A percentile compares a stretch with the other conserved stretches of the same genome.
Evolutionary conservation across 2,888 invertebrate genomes (phyloP).

Genomic region (Zonitis immaculata): DNA sequence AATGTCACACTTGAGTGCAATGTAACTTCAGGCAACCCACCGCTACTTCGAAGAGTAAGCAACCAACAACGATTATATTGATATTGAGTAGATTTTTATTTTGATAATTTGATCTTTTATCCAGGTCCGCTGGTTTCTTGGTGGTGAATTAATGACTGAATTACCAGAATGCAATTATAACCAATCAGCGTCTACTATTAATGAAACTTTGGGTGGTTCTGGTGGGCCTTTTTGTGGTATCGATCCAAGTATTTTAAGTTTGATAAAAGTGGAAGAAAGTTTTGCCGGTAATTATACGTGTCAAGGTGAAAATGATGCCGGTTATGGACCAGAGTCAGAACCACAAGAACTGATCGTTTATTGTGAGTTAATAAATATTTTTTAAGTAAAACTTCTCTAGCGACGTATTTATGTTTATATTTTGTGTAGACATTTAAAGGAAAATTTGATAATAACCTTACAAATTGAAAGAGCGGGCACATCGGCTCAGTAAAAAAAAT

Average conservation of each 20-base stretch:
- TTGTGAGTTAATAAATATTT: no score
- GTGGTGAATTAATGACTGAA: conserved; percentile 77
- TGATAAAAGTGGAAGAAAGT: conserved; percentile 79
- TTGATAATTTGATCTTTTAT: no score
- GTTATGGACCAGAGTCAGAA: conserved; percentile 78
- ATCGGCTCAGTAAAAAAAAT: no score
- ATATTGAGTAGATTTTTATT: no score
- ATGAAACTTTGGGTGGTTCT: conserved; percentile 45
- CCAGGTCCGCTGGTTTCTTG: conserved; percentile 73
- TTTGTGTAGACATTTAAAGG: no score
- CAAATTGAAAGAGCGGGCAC: no score
- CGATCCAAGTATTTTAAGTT: conserved; percentile 78
- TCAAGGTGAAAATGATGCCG: conserved; percentile 81
- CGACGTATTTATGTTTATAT: no score
- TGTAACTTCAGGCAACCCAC: conserved; percentile 75
- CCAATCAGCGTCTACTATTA: conserved; percentile 38
- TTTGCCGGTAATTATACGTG: conserved; percentile 95
- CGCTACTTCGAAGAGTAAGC: conserved; percentile 61
- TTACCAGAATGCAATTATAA: conserved; percentile 72
- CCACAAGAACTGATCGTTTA: conserved; percentile 75
- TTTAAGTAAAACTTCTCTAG: no score
- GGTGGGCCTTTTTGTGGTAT: conserved; percentile 72
- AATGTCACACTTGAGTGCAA: conserved; percentile 81
- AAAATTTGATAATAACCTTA: no score
- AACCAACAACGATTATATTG: no score